Base-by-base conservation (phyloP, 2,113 vertebrate genomes). In the Pachyramphus minor region DNA sequence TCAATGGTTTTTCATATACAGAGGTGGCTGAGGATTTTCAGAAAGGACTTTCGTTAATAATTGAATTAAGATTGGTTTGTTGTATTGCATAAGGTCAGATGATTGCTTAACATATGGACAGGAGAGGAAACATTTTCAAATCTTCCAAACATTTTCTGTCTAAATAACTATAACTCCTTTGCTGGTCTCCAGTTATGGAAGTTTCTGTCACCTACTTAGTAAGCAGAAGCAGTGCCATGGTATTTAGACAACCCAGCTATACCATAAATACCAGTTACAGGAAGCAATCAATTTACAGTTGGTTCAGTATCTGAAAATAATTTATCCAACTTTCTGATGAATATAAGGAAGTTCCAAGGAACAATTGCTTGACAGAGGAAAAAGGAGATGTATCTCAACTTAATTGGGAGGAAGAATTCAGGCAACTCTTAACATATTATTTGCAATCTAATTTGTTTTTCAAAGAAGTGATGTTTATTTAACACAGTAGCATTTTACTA, bases 391-490 rank as follows among this genome's bases (percentile, higher is more conserved):
- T 33, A 63, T 49, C 62, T 84, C 42, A 81, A 17, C 39, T 67
- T 64, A 81, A 77, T 20, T 22, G 25, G 33, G 37, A 90, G 53
- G 66, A 94, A 84, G 35, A 86, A 93, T 87, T 84, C 69, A 74
- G 69, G 45, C 64, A 84, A 47, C 59, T 95, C 79, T 72, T 76
- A 77, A 84, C 72, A 44, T 91, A 83, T 56, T 86, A 93, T 90
- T 96, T 95, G 72, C 75, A 87, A 80, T 87, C 84, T 94, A 88
- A 94, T 96, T 97, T 97, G 89, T 96, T 97, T 97, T 97, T 96
- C 87, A 95, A 93, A 97, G 67, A 83, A 87, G 76, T 69, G 90
- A 91, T 91, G 79, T 97, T 96, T 97, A 96, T 97, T 96, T 97
- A 96, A 96, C 93, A 93, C 95, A 60, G 52, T 87, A 89, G 63